Percentiles rank a stretch among this genome's conserved stretches.
Evolutionary conservation across 2,888 invertebrate genomes (phyloP).

Genomic region (Lucinisca nassula): DNA sequence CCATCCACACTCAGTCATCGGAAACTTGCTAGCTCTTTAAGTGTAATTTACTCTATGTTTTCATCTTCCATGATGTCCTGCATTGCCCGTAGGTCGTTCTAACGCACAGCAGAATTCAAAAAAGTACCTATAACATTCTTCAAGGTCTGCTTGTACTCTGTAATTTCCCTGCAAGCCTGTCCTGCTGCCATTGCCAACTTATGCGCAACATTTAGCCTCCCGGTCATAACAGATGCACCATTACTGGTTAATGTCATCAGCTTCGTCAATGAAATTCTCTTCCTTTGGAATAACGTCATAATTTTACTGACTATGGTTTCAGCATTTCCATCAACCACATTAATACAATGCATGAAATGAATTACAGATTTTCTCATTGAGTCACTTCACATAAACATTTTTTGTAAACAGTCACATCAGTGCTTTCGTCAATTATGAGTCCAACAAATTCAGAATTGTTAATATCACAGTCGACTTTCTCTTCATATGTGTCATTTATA

Average conservation of each 20-base stretch:
- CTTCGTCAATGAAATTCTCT: slow-evolving; percentile 15
- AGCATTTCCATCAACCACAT: slow-evolving; percentile 38
- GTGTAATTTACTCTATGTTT: slow-evolving; percentile 12
- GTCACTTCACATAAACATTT: slow-evolving; percentile 41
- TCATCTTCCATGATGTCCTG: neutral
- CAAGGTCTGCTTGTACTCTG: neutral
- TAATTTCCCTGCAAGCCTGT: slow-evolving; percentile 23
- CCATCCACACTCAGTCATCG: slow-evolving; percentile 16
- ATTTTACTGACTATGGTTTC: slow-evolving; percentile 24
- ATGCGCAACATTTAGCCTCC: slow-evolving; percentile 39
- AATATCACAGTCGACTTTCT: slow-evolving; percentile 12
- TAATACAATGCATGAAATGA: slow-evolving; percentile 37
- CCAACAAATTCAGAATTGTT: slow-evolving; percentile 22
- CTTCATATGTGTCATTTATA: slow-evolving; percentile 28
- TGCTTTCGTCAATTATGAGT: slow-evolving; percentile 37
- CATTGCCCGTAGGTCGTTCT: neutral
- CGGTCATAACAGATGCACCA: slow-evolving; percentile 54
- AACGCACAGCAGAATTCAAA: neutral
- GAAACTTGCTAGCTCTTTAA: slow-evolving; percentile 35
- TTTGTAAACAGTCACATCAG: slow-evolving; percentile 6
- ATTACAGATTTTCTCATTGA: slow-evolving; percentile 26
- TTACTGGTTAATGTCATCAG: slow-evolving; percentile 48
- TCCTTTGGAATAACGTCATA: neutral
- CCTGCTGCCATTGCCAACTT: slow-evolving; percentile 50
- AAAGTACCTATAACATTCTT: neutral